phyloP scores from a whole-genome alignment of 2,797 vertebrate genomes.

The Rhinichthys osculus region DNA sequence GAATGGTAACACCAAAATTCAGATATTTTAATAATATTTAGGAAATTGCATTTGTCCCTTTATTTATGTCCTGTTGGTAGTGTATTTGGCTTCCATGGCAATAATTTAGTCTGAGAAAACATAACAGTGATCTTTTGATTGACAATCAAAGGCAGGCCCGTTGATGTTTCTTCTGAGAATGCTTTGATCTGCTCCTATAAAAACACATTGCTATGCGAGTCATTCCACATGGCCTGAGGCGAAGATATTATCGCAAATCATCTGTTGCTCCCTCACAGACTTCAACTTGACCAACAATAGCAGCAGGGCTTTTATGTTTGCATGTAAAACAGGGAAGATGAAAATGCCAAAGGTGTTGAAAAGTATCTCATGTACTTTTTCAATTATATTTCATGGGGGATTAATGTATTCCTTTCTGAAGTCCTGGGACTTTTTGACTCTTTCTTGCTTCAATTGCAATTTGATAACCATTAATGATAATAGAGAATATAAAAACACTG shows the following conservation, averaged over 20 bases:
- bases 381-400: not conserved
- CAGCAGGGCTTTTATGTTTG: not conserved
- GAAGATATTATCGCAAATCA: slow-evolving; percentile 67
- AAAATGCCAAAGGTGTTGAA: slow-evolving; percentile 4
- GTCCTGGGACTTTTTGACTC: not conserved
- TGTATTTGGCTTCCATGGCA: not conserved
- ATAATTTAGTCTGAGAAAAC: not conserved
- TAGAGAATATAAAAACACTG: not conserved
- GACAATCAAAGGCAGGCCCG: not conserved
- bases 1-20: not conserved
- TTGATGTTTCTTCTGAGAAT: slow-evolving; percentile 57
- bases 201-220: slow-evolving; percentile 69
- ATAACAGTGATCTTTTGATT: slow-evolving; percentile 7
- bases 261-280: slow-evolving; percentile 43
- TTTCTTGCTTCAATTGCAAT: not conserved
- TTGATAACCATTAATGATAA: not conserved
- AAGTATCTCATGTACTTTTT: not conserved
- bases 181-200: slow-evolving; percentile 72
- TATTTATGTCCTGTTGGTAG: not conserved
- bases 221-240: slow-evolving; percentile 65
- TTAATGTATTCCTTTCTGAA: not conserved
- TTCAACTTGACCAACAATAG: slow-evolving; percentile 37
- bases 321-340: slow-evolving; percentile 1
- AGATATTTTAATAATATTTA: not conserved
- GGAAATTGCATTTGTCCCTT: not conserved